phyloP scores from a whole-genome alignment of 2,113 vertebrate genomes.

The Dicerorhinus sumatrensis region DNA sequence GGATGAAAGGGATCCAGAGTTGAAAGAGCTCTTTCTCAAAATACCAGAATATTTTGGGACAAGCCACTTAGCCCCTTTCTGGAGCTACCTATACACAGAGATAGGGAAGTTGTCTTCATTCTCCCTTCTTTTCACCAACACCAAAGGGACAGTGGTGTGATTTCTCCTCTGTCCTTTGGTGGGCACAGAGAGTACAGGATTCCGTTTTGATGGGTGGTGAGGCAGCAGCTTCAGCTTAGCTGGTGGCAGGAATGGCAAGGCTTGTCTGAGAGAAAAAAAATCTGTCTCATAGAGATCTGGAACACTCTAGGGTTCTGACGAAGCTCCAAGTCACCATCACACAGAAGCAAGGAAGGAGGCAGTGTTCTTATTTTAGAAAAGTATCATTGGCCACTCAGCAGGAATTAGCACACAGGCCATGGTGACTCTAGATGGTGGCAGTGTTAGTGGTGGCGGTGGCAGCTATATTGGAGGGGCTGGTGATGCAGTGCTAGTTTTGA shows the following conservation, averaged over 20 bases:
- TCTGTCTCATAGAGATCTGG: not conserved
- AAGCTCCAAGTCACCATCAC: not conserved
- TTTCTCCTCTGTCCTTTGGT: not conserved
- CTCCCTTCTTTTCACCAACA: not conserved
- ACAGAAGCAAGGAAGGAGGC: not conserved
- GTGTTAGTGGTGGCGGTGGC: no score
- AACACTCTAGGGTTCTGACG: not conserved
- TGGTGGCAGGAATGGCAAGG: not conserved
- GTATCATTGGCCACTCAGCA: not conserved
- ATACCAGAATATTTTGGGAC: not conserved
- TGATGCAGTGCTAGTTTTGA: not conserved
- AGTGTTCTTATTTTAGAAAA: not conserved
- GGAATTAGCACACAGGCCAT: not conserved
- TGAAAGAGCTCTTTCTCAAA: slow-evolving; percentile 15
- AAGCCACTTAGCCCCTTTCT: not conserved
- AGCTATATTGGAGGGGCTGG: not conserved
- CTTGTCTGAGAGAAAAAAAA: not conserved
- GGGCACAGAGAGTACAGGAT: not conserved
- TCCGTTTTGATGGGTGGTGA: not conserved
- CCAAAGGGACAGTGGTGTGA: not conserved
- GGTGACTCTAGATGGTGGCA: no score
- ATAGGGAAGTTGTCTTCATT: not conserved
- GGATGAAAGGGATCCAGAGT: not conserved
- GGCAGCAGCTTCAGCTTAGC: not conserved
- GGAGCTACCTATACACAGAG: not conserved